Evolutionary conservation across 1,140 invertebrate genomes (phyloP).

Genomic region (Maconellicoccus hirsutus): DNA sequence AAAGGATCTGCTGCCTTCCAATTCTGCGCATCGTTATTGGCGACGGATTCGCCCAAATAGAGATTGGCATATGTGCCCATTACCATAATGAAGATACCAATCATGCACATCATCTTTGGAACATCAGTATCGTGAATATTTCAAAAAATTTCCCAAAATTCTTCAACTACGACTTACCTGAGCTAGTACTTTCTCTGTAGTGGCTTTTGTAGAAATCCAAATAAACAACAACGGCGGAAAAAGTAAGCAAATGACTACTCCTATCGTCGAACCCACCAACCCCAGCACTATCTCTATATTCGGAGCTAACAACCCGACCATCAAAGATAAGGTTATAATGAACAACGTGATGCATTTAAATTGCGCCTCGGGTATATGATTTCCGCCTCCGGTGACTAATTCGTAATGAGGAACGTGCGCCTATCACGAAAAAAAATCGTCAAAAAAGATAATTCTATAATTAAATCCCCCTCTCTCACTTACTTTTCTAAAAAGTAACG

Average conservation of each 20-base stretch:
- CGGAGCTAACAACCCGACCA: constrained; percentile 64
- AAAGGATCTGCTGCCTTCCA: background rate
- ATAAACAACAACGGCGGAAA: constrained; percentile 73
- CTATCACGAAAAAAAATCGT: constrained; percentile 29
- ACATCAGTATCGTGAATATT: too few relatives aligned
- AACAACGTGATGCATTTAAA: constrained; percentile 67
- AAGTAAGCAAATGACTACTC: constrained; percentile 84
- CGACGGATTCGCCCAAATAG: constrained; percentile 50
- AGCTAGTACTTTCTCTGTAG: constrained; percentile 56
- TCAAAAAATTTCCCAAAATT: background rate
- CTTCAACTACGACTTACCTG: constrained; percentile 39
- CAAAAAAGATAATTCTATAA: background rate
- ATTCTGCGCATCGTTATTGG: constrained; percentile 29
- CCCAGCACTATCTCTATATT: constrained; percentile 88
- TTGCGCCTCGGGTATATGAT: constrained; percentile 61
- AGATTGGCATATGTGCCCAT: constrained; percentile 78
- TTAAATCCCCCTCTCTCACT: background rate
- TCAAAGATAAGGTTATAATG: constrained; percentile 61
- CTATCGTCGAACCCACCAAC: constrained; percentile 85
- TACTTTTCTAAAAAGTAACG: constrained; percentile 77
- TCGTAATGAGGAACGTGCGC: constrained; percentile 38
- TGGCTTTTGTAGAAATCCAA: constrained; percentile 55
- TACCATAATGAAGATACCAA: constrained; percentile 69
- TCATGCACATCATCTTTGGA: constrained; percentile 50
- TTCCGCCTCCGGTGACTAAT: constrained; percentile 31